phyloP scores from a whole-genome alignment of 92 coral and sea anemone genomes.

The Porites divaricata region DNA sequence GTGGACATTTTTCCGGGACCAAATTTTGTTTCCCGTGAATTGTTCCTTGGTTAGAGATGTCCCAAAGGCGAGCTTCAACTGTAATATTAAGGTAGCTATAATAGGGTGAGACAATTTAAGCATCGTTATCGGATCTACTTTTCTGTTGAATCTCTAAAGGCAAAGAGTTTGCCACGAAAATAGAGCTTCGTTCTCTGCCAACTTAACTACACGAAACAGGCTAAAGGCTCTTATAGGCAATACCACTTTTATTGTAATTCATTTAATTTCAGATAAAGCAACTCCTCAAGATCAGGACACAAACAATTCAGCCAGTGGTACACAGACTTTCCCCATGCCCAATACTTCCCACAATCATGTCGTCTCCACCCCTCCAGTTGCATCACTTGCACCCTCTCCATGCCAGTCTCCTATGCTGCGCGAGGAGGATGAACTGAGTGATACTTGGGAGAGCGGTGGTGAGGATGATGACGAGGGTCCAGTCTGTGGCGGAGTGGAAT shows the following conservation, averaged over 20 bases:
- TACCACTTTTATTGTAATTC: neutral
- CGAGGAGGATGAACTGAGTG: constrained; percentile 95
- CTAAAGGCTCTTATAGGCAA: too few relatives aligned
- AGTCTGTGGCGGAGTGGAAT: constrained; percentile 56
- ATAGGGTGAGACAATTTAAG: too few relatives aligned
- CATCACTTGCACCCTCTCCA: constrained; percentile 67
- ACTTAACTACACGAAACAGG: too few relatives aligned
- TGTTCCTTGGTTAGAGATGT: too few relatives aligned
- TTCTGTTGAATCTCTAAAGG: too few relatives aligned
- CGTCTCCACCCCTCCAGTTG: constrained; percentile 50
- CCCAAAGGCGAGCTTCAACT: too few relatives aligned
- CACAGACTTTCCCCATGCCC: constrained; percentile 68
- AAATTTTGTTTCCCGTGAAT: too few relatives aligned
- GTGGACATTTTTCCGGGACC: too few relatives aligned
- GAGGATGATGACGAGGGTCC: constrained; percentile 60
- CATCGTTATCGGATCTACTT: too few relatives aligned
- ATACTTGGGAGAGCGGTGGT: constrained; percentile 83
- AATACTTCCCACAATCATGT: constrained; percentile 43
- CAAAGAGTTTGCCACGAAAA: too few relatives aligned
- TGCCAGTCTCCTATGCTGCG: constrained; percentile 84
- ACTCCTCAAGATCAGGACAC: constrained; percentile 64
- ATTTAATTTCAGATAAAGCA: constrained; percentile 56
- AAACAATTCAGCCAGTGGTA: constrained; percentile 27
- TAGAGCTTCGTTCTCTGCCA: too few relatives aligned
- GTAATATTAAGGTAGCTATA: too few relatives aligned